Conservation (phyloP, 2,888 invertebrate species). For the Dynastes tityus region DNA sequence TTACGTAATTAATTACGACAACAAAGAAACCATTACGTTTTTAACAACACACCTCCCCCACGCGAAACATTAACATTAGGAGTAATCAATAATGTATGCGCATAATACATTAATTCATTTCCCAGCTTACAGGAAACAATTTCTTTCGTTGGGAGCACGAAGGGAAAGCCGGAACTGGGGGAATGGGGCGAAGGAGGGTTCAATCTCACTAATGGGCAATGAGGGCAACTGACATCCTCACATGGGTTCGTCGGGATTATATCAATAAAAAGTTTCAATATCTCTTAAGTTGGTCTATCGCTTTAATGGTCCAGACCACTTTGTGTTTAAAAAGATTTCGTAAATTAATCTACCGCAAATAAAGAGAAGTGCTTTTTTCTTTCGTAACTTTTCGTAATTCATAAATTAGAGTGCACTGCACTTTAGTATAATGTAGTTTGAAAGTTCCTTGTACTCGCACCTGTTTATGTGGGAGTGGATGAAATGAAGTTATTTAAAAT, state of each 20-base stretch:
- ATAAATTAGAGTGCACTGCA: constrained; percentile 23
- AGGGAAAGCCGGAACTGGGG: constrained; percentile 74
- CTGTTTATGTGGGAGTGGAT: not conserved
- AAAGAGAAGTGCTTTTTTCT: constrained; percentile 29
- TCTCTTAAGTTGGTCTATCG: constrained; percentile 56
- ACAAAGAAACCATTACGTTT: constrained; percentile 25
- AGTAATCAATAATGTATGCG: constrained; percentile 70
- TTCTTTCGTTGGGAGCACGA: constrained; percentile 67
- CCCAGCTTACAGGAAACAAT: constrained; percentile 69
- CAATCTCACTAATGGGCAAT: constrained; percentile 61
- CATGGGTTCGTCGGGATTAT: constrained; percentile 68
- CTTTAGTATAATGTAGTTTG: constrained; percentile 2
- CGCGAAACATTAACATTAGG: constrained; percentile 68
- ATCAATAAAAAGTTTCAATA: constrained; percentile 65
- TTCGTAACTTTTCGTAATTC: constrained; percentile 26
- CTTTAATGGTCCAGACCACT: constrained; percentile 41
- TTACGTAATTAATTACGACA: constrained; percentile 20
- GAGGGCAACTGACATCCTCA: constrained; percentile 68
- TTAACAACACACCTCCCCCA: constrained; percentile 1
- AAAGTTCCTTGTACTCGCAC: not conserved
- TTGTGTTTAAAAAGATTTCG: constrained; percentile 49
- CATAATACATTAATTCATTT: constrained; percentile 70
- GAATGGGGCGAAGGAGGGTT: constrained; percentile 64
- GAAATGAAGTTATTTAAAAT: not conserved
- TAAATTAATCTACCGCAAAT: constrained; percentile 39